These are phyloP conservation scores for Ceyx melanurus DNA, from an alignment of 2,113 vertebrate genomes.

Conservation along the genomic window DNA sequence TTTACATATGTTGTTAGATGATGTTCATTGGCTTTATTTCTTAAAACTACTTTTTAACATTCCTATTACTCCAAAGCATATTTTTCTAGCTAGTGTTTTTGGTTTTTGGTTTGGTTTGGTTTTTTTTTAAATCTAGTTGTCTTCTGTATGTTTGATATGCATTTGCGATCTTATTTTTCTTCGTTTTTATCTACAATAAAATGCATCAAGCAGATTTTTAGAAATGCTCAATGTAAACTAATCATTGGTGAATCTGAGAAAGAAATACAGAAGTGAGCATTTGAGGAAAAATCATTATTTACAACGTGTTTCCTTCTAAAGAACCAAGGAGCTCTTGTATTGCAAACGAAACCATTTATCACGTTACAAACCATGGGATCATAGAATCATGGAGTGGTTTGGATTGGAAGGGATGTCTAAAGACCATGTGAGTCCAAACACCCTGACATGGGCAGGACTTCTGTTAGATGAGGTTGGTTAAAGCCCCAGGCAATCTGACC, in stretches of 20 bases:
- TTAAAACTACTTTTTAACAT: neutral
- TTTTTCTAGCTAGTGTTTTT: neutral
- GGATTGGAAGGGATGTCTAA: too few relatives aligned
- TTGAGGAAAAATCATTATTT: neutral
- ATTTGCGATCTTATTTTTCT: neutral
- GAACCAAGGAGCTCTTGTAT: too few relatives aligned
- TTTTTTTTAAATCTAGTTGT: neutral
- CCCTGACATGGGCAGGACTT: too few relatives aligned
- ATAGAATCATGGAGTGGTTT: too few relatives aligned
- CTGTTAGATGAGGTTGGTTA: too few relatives aligned
- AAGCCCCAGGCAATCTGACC: too few relatives aligned
- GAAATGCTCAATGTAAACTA: neutral
- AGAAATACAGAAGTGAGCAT: neutral
- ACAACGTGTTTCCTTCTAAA: neutral
- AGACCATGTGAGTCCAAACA: too few relatives aligned
- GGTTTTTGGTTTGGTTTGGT: too few relatives aligned
- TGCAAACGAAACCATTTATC: too few relatives aligned
- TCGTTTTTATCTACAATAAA: neutral
- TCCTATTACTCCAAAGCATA: neutral
- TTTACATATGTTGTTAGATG: neutral
- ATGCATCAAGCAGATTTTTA: neutral
- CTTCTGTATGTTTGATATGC: neutral
- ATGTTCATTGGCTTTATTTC: neutral
- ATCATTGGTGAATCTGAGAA: neutral
- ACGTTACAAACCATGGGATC: too few relatives aligned